phyloP scores from a whole-genome alignment of 2,797 vertebrate genomes.

The Ctenopoma multispine region DNA sequence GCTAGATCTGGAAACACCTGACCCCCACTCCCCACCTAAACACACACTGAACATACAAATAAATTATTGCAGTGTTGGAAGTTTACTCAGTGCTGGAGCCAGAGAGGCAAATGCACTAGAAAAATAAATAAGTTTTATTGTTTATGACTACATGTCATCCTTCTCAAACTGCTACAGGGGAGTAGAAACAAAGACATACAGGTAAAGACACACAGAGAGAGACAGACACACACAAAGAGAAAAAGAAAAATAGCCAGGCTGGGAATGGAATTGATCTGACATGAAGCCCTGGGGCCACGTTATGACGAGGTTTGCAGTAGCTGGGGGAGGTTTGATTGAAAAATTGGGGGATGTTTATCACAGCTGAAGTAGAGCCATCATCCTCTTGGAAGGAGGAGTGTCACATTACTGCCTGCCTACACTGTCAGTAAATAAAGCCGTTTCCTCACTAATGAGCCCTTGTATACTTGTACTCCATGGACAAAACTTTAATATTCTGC shows the following conservation, averaged over 20 bases:
- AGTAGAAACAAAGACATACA: slow-evolving; percentile 23
- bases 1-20: not conserved
- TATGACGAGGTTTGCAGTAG: slow-evolving; percentile 53
- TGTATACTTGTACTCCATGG: slow-evolving; percentile 22
- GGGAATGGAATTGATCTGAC: slow-evolving; percentile 48
- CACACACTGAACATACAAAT: slow-evolving; percentile 9
- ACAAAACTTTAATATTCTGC: slow-evolving; percentile 35
- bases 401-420: slow-evolving; percentile 40
- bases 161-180: slow-evolving; percentile 22
- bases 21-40: not conserved
- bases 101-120: slow-evolving; percentile 14
- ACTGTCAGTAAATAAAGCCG: slow-evolving; percentile 54
- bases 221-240: slow-evolving; percentile 9
- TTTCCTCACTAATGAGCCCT: slow-evolving; percentile 46
- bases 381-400: slow-evolving; percentile 32
- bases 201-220: slow-evolving; percentile 15
- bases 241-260: slow-evolving; percentile 37
- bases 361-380: slow-evolving; percentile 43
- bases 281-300: slow-evolving; percentile 40
- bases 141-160: slow-evolving; percentile 62
- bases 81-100: slow-evolving; percentile 38
- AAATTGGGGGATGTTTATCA: slow-evolving; percentile 42
- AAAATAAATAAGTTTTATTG: slow-evolving; percentile 54
- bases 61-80: slow-evolving; percentile 27
- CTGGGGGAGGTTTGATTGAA: slow-evolving; percentile 48